Conservation (phyloP, 2,113 vertebrate genomes). For the Chauna torquata region DNA sequence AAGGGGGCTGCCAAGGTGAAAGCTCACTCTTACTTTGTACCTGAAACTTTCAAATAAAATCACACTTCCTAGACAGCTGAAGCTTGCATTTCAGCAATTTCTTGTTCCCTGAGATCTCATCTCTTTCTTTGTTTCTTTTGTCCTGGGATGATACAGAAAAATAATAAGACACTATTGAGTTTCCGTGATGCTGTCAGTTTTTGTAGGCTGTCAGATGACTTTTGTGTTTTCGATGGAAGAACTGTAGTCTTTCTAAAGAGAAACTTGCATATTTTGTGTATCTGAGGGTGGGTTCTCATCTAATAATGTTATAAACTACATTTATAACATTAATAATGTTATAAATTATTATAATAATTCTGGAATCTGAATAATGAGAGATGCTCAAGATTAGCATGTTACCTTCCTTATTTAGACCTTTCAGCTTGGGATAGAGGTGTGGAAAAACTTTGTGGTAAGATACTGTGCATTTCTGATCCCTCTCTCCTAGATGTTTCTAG, state of each 20-base stretch:
- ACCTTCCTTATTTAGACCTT: background rate
- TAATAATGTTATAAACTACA: background rate
- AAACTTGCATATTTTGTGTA: background rate
- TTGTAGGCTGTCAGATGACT: background rate
- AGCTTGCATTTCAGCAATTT: background rate
- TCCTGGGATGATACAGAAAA: background rate
- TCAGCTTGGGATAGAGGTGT: too few relatives aligned
- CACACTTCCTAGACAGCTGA: background rate
- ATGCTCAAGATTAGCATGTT: background rate
- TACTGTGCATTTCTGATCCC: background rate
- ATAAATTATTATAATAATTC: too few relatives aligned
- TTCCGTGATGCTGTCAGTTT: background rate
- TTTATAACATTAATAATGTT: too few relatives aligned
- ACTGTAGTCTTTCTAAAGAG: background rate
- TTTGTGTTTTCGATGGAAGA: background rate
- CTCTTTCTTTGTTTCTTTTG: background rate
- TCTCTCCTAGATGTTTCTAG: background rate
- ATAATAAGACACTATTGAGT: background rate
- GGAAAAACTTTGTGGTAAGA: background rate
- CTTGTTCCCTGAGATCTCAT: background rate
- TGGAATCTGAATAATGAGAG: background rate
- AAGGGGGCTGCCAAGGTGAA: conserved; percentile 96
- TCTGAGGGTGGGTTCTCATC: background rate
- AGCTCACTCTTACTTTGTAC: background rate
- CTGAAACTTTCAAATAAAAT: background rate